Evolutionary conservation across 2,797 vertebrate genomes (phyloP).

Genomic region (Pangasius sanitwongsei): DNA sequence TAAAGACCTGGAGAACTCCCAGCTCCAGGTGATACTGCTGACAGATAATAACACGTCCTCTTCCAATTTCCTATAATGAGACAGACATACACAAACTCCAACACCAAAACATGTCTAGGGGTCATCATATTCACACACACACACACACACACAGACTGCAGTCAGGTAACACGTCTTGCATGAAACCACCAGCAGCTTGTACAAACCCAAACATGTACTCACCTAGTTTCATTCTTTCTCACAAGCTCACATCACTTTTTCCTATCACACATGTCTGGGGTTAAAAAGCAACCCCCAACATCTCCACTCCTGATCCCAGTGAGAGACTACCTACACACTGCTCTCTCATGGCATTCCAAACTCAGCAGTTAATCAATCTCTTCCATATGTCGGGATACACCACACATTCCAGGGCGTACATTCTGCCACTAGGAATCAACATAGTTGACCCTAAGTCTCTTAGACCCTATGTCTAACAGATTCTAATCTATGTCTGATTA

Average conservation of each 20-base stretch:
- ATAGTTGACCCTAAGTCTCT: neutral
- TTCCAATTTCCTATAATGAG: neutral
- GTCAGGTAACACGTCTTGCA: neutral
- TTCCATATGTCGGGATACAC: constrained; percentile 42
- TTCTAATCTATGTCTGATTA: neutral
- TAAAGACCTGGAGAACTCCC: neutral
- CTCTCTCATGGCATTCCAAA: constrained; percentile 36
- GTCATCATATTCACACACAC: neutral
- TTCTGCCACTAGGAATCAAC: neutral
- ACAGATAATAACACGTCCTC: too few relatives aligned
- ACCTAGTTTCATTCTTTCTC: constrained; percentile 1
- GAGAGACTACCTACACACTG: neutral
- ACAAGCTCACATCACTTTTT: constrained; percentile 13
- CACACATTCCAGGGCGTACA: neutral
- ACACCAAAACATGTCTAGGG: neutral
- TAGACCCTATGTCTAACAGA: neutral
- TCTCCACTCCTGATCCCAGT: neutral
- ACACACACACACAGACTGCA: neutral
- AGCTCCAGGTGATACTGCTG: neutral
- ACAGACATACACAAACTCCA: neutral
- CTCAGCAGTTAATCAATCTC: constrained; percentile 44
- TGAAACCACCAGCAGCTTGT: constrained; percentile 28
- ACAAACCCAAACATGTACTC: constrained; percentile 31
- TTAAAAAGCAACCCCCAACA: neutral
- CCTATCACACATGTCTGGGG: neutral